Evolutionary conservation across 2,888 invertebrate genomes (phyloP), one percentile per base, ranked within the genome.

Genomic region (Adineta ricciae): DNA sequence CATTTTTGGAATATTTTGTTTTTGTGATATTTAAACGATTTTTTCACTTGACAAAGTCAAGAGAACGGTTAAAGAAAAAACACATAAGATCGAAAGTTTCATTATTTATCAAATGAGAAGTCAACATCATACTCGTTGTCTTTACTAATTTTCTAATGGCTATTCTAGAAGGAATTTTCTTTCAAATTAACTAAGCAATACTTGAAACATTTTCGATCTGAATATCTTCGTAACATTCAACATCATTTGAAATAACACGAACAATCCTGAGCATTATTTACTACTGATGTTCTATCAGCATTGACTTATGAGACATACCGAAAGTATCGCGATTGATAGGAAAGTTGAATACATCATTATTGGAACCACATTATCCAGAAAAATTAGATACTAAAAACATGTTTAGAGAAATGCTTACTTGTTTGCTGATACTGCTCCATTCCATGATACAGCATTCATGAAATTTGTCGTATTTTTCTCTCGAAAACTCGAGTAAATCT

Each of bases 241-340:
- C 86, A 78, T 86, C 86, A 83, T 21, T 84, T 41, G 41, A n/a
- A 78, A 1, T 84, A 38, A 88, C 91, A 93, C 0, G 93, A 93
- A 14, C 92, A 92, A 88, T 93, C 93, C n/a, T 91, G 88, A 2
- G 91, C 89, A 88, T n/a, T n/a, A n/a, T 92, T 92, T 36, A 93
- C 91, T 49, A 93, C 93, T 21, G 93, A 92, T 78, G 93, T 91
- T 7, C 92, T 93, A 89, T 92, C 92, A 84, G 93, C 93, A 87
- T 92, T 91, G 86, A 91, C 90, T 87, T 92, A n/a, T n/a, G 14
- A 49, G 14, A 49, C 14, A 11, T 49, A 50, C 50, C 93, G 88
- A 92, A 91, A n/a, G 91, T 92, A 82, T 93, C 93, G 88, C 93
- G 93, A 88, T 93, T 93, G 52, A 91, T 92, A 90, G 93, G 93